These are phyloP conservation scores for Sebastolobus altivelis DNA, from an alignment of 2,797 vertebrate species.

Conservation along the genomic window DNA sequence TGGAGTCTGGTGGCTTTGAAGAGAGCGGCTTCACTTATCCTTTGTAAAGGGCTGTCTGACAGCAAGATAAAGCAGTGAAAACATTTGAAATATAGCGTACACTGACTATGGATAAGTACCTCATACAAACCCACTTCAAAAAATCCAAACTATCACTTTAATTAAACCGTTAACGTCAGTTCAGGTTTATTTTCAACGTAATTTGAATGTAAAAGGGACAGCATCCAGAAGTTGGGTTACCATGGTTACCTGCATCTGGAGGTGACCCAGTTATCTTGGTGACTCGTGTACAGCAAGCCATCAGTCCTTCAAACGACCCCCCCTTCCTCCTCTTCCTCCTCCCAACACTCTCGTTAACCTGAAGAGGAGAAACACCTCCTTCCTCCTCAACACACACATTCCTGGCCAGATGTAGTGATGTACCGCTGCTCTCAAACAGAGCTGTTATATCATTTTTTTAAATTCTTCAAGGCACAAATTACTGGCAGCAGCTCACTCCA, in stretches of 20 bases:
- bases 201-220: slow-evolving; percentile 34
- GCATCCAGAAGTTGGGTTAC: slow-evolving; percentile 60
- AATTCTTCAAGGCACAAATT: slow-evolving; percentile 1
- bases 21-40: no score
- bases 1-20: no score
- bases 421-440: slow-evolving; percentile 18
- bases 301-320: slow-evolving; percentile 77
- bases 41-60: no score
- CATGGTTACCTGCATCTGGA: slow-evolving; percentile 73
- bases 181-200: slow-evolving; percentile 51
- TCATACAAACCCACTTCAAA: background rate
- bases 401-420: slow-evolving; percentile 47
- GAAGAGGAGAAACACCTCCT: slow-evolving; percentile 19
- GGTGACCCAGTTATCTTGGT: slow-evolving; percentile 66
- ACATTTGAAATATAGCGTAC: background rate
- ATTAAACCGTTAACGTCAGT: background rate
- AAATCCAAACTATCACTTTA: background rate
- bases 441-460: background rate
- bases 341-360: slow-evolving; percentile 9
- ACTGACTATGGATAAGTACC: no score
- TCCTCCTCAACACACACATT: slow-evolving; percentile 10
- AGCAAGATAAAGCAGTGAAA: background rate
- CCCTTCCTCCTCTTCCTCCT: background rate
- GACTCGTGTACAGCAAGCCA: slow-evolving; percentile 71
- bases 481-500: background rate